Base-by-base conservation (phyloP, 2,113 vertebrate species). In the Pygoscelis adeliae region DNA sequence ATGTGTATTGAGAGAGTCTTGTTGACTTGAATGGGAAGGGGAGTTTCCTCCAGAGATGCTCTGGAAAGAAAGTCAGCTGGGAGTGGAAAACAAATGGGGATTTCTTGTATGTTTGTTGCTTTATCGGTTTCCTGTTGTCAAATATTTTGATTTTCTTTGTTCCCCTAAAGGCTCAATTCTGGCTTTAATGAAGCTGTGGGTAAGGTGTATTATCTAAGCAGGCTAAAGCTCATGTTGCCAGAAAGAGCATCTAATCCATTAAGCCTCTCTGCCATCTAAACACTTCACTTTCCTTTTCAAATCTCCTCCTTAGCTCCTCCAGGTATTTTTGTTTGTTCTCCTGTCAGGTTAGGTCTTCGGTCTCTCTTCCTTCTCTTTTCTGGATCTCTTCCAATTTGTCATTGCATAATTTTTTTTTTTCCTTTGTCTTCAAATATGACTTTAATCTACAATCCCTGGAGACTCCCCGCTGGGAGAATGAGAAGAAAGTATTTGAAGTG, bases 131-230 rank as follows among this genome's bases (percentile, higher is more conserved):
- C 26, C 65, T 82, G 50, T 47, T 87, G 58, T 65, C 62, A 83
- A 87, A 73, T 73, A 55, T 29, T 93, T 90, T 79, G 23, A 76
- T 96, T 93, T 91, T 53, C 70, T 91, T 91, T 88, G 14, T 83
- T 87, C 25, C 40, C 82, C 52, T 62, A 34, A 55, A 76, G 67
- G 56, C 70, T 88, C 27, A 34, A 13, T 59, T 79, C 15, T 83
- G 70, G 19, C 49, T 91, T 67, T 58, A 76, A 65, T 49, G 85
- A 73, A 72, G 78, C 30, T 65, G 36, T 55, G 66, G 46, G 9
- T 81, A n/a, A 65, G 34, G 22, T 49, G 42, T 2, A 2, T 93
- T 80, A 52, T n/a, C 47, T 82, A 61, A 53, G 69, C 34, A 62
- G 40, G 49, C 21, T 87, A 27, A 67, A 83, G 46, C 66, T 76